phyloP scores from a whole-genome alignment of 2,888 invertebrate species.

The Homarus gammarus region DNA sequence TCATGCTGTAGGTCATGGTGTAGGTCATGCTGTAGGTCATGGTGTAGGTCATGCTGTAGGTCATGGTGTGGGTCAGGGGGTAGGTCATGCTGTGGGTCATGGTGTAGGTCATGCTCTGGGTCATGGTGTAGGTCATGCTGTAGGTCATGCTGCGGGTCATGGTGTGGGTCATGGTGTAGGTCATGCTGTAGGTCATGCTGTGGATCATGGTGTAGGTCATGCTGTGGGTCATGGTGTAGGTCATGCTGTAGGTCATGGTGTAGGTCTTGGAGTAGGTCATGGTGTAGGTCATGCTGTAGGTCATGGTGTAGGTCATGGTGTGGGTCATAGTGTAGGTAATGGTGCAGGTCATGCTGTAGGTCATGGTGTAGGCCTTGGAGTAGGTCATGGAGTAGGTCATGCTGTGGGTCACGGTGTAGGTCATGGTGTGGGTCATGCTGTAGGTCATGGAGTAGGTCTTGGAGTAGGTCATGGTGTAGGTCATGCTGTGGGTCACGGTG shows the following conservation, averaged over 20 bases:
- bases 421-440: background rate
- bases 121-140: background rate
- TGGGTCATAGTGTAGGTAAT: no score
- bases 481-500: no score
- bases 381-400: no score
- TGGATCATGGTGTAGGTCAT: background rate
- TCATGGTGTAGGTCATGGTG: background rate
- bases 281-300: background rate
- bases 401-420: background rate
- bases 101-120: no score
- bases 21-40: background rate
- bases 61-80: no score
- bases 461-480: no score
- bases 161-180: background rate
- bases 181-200: background rate
- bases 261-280: slow-evolving; percentile 4
- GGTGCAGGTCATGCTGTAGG: no score
- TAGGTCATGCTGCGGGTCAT: background rate
- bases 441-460: no score
- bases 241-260: background rate
- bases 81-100: background rate
- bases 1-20: background rate
- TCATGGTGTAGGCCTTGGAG: no score
- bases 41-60: background rate
- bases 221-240: background rate